Evolutionary conservation across 2,113 vertebrate genomes (phyloP), one percentile per base, ranked within the genome.

Genomic region (Rhinolophus sinicus): DNA sequence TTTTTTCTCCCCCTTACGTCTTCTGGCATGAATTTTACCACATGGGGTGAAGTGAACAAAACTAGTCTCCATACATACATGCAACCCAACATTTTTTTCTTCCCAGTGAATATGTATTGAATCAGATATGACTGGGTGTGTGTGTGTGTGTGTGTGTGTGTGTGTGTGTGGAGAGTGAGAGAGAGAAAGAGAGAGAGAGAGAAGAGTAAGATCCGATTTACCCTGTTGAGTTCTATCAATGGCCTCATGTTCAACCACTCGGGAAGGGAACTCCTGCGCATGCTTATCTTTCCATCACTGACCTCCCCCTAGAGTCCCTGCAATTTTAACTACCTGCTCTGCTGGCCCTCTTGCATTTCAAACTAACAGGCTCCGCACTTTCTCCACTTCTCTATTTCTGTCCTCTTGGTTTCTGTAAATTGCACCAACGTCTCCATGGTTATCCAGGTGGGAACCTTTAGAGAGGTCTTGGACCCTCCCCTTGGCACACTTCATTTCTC

Each of bases 21-120:
- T 78, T 80, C 40, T 88, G 60, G 40, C 54, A 52, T n/a, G 52
- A 96, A 47, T 92, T 81, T 94, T 85, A 69, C 22, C 58, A 69
- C 26, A 76, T 70, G 52, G 26, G 33, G 58, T 82, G 62, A 90
- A 75, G 19, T 14, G 33, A 93, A 94, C 6, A 84, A 92, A 54
- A 65, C 38, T 76, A 60, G 47, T 69, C 22, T 92, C 65, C 62
- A 35, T 50, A 84, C 11, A 87, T 22, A 75, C 8, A 40, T 13
- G 7, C 10, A 65, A 60, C 21, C 24, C 24, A 72, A 90, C 26
- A 35, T 81, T 97, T 56, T 60, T 47, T 60, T 84, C 35, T 65
- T 88, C 33, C 40, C 26, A 67, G 70, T 22, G 26, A 84, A 60
- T 19, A 75, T 38, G 69, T 64, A 84, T 58, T 76, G 44, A 95